Evolutionary conservation across 2,888 invertebrate species (phyloP).

Genomic region (Trachelus troglodyta): DNA sequence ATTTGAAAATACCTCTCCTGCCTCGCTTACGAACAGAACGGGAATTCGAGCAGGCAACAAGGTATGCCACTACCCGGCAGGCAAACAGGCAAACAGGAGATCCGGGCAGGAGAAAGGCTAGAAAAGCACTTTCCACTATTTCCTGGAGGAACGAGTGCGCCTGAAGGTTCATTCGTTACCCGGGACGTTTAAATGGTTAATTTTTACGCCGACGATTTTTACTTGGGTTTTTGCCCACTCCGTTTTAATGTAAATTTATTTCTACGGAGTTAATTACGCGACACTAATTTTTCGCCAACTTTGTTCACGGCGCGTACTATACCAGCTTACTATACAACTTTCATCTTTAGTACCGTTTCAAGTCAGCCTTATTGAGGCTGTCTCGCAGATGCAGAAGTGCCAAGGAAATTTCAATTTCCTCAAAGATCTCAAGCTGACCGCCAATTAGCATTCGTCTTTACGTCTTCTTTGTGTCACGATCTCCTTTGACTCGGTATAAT

Average conservation of each 20-base stretch:
- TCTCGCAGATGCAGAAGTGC: constrained; percentile 19
- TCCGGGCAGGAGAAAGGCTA: constrained; percentile 4
- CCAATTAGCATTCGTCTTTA: not conserved
- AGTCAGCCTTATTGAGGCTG: not conserved
- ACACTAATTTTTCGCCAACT: constrained; percentile 62
- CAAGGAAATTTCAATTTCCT: constrained; percentile 39
- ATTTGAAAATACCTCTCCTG: constrained; percentile 6
- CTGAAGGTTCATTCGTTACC: constrained; percentile 57
- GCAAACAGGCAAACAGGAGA: not conserved
- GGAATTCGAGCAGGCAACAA: constrained; percentile 1
- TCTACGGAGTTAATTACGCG: constrained; percentile 60
- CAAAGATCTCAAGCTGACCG: constrained; percentile 31
- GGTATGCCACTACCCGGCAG: not conserved
- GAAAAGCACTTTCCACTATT: constrained; percentile 33
- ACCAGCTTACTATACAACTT: not conserved
- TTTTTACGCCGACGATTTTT: constrained; percentile 59
- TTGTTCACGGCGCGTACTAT: constrained; percentile 16
- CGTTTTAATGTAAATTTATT: constrained; percentile 61
- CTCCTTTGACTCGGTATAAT: not conserved
- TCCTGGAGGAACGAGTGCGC: constrained; percentile 43
- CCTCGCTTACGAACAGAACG: not conserved
- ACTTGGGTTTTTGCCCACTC: constrained; percentile 32
- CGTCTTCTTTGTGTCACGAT: not conserved
- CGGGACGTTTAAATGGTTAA: constrained; percentile 57
- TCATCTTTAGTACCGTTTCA: not conserved